Base-by-base conservation (phyloP, 2,888 invertebrate genomes). In the Agonopterix alstromeriana region DNA sequence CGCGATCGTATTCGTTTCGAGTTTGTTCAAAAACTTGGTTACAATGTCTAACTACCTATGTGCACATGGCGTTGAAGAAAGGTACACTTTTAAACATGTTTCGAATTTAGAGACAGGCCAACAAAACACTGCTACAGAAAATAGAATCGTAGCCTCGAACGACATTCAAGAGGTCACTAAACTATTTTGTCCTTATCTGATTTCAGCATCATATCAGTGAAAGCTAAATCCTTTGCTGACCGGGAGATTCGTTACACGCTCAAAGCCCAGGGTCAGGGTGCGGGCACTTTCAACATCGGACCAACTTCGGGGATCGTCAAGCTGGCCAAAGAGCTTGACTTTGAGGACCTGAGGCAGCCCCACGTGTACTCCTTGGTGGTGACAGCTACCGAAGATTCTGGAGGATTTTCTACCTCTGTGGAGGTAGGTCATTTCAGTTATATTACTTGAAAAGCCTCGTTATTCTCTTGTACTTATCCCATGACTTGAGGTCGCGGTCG, bases 171-270 rank as follows among this genome's bases (percentile, higher is more conserved):
- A 27, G 27, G 0, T 27, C 27, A 27, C 27, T 27, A 5, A 27
- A 27, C 27, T 27, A 27, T 27, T 17, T 27, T 27, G 27, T 27
- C 27, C 27, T 27, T 27, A 27, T 27, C 27, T 27, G 17, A 62
- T 90, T 91, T 51, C 91, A 98, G 98, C 78, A 97, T 98, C 48
- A 97, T 98, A 77, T 97, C 97, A 36, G 97, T 99, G 56, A 97
- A 98, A 88, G 98, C 98, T 2, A 98, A 98, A 81, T 97, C 98
- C 1, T 99, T 99, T 74, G 98, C 98, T 54, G 97, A 98, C 81
- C 94, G 97, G 48, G 97, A 97, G 81, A 97, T 98, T 63, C 94
- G 97, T n/a, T 98, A 98, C 85, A 97, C 97, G 0, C 83, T 98
- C 55, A 96, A 97, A 75, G 97, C 98, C 0, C 96, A 97, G 78